Percentiles rank a stretch among this genome's conserved stretches.
Conservation (phyloP, 2,888 invertebrate species). For the Heliconius hortense region DNA sequence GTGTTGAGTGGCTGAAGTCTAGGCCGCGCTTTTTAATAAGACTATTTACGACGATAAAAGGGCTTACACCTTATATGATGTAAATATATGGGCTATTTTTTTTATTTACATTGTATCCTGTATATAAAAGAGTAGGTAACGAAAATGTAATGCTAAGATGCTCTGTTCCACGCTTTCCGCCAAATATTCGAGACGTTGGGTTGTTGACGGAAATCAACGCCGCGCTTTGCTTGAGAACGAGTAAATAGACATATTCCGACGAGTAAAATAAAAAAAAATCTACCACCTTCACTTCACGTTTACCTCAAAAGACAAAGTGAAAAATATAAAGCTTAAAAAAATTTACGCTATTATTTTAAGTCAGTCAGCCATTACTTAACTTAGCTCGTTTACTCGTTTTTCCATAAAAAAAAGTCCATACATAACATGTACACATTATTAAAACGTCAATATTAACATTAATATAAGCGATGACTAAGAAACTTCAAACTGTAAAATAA, state of each 20-base stretch:
- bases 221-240: background rate
- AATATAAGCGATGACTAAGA: constrained; percentile 16
- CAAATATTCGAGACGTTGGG: background rate
- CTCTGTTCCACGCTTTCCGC: background rate
- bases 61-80: too few relatives aligned
- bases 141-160: too few relatives aligned
- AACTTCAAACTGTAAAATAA: constrained; percentile 25
- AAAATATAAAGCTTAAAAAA: background rate
- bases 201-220: background rate
- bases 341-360: background rate
- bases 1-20: too few relatives aligned
- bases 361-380: background rate
- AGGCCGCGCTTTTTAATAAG: too few relatives aligned
- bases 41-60: too few relatives aligned
- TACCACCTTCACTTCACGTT: too few relatives aligned
- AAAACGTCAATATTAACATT: constrained; percentile 26
- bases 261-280: too few relatives aligned
- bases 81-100: too few relatives aligned
- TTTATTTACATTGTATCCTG: too few relatives aligned
- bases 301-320: too few relatives aligned
- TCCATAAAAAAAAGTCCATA: background rate
- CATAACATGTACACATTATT: constrained; percentile 1
- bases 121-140: too few relatives aligned
- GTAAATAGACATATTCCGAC: too few relatives aligned
- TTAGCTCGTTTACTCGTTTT: background rate